Evolutionary conservation across 2,888 invertebrate genomes (phyloP), one percentile per base, ranked within the genome.

Genomic region (Tinea semifulvella): DNA sequence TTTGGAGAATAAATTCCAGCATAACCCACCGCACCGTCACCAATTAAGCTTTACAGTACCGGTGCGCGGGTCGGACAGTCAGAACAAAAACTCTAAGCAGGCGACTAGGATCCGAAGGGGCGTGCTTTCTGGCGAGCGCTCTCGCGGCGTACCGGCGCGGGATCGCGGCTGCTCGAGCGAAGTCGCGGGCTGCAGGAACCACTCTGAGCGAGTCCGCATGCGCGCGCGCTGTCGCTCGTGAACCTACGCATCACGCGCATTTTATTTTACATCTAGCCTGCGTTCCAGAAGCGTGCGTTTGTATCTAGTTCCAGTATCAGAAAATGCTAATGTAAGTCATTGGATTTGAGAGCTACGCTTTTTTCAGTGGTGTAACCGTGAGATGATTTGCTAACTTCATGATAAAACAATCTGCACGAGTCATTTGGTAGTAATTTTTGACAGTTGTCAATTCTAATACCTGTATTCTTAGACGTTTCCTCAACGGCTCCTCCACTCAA

Each of bases 201-300:
- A 98, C 82, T 98, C 96, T 48, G 96, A 96, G 57, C 98, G 88
- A 54, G 96, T 96, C 68, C 94, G 89, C 94, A 98, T 96, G 57
- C 98, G 87, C 68, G 94, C 94, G 53, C 96, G 91, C 85, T 98
- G 98, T 66, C 96, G 87, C 82, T 96, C 95, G 83, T 96, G 95
- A 59, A 96, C 96, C 92, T 94, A 80, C 67, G 66, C 66, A 31
- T 31, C 31, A 31, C 13, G 31, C n/a, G n/a, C n/a, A n/a, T n/a
- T n/a, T n/a, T n/a, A n/a, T n/a, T n/a, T n/a, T n/a, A n/a, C n/a
- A n/a, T n/a, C n/a, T n/a, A n/a, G n/a, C n/a, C n/a, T n/a, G n/a
- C n/a, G n/a, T n/a, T n/a, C n/a, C n/a, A n/a, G n/a, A n/a, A n/a
- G n/a, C n/a, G n/a, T n/a, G n/a, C n/a, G n/a, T n/a, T n/a, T n/a